Conservation (phyloP, 1,140 invertebrate genomes). For the Phocides pigmalion region DNA sequence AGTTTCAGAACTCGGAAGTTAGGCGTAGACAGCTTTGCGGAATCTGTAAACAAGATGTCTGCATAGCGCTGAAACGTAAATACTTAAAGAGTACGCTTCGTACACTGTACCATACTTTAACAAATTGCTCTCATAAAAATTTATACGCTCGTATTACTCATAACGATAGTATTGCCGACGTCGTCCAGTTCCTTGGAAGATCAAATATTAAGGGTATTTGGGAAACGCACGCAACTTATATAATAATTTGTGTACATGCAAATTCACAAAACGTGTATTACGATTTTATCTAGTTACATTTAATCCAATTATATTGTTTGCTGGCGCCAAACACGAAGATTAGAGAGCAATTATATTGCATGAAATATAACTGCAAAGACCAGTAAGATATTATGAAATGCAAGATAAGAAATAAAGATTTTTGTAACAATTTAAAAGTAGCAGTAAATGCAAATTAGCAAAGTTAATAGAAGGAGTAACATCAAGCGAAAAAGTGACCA, state of each 20-base stretch:
- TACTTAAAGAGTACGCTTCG: background rate
- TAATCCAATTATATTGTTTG: no score
- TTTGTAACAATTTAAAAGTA: no score
- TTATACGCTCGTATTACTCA: constrained; percentile 5
- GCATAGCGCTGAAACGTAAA: background rate
- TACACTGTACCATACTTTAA: constrained; percentile 1
- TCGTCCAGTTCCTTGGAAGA: background rate
- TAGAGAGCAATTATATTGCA: background rate
- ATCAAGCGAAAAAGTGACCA: background rate
- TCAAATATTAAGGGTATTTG: background rate
- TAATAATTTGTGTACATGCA: background rate
- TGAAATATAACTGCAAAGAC: background rate
- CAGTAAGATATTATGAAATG: background rate
- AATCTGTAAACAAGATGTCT: background rate
- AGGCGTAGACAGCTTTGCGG: background rate
- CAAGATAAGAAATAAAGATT: no score
- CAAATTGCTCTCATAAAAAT: constrained; percentile 15
- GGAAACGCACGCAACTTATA: background rate
- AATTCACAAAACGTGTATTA: no score
- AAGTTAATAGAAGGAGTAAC: background rate
- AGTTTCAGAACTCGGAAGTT: background rate
- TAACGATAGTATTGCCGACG: constrained; percentile 12
- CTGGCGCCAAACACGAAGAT: background rate
- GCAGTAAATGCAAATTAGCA: no score
- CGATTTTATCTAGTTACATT: no score